A percentile compares a stretch with the other conserved stretches of the same genome.
Conservation (phyloP, 2,797 vertebrate genomes). For the Furcifer pardalis region DNA sequence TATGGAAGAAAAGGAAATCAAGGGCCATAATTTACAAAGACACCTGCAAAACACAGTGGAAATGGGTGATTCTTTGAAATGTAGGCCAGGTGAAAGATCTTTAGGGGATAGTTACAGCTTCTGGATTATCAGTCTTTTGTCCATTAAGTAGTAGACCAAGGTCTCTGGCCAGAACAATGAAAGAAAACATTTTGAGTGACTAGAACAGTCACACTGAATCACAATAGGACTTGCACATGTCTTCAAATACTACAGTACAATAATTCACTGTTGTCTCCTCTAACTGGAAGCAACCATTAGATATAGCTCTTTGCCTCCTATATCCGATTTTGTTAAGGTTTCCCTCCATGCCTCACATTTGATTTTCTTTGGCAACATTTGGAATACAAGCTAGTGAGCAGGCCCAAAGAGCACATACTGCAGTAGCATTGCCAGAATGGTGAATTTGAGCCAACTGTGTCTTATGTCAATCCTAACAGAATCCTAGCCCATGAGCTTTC, state of each 20-base stretch:
- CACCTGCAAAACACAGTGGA: neutral
- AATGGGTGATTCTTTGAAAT: neutral
- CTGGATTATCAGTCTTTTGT: neutral
- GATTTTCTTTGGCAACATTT: neutral
- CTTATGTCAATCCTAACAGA: neutral
- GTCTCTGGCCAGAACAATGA: neutral
- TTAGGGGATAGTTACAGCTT: neutral
- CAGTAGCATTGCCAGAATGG: neutral
- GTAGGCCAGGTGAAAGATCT: neutral
- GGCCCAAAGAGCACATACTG: neutral
- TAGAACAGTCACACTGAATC: no score
- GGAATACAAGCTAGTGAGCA: neutral
- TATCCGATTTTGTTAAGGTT: neutral
- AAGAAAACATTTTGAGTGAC: neutral
- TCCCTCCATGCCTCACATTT: neutral
- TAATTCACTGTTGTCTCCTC: no score
- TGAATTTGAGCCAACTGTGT: no score
- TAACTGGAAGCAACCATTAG: no score
- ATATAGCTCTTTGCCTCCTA: neutral
- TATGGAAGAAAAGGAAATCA: neutral
- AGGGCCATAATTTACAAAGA: neutral
- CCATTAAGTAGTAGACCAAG: neutral
- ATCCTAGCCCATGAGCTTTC: neutral
- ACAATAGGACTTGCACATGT: no score
- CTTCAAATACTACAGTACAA: no score